Conservation (phyloP, 2,888 invertebrate genomes). For the Tenthredo notha region DNA sequence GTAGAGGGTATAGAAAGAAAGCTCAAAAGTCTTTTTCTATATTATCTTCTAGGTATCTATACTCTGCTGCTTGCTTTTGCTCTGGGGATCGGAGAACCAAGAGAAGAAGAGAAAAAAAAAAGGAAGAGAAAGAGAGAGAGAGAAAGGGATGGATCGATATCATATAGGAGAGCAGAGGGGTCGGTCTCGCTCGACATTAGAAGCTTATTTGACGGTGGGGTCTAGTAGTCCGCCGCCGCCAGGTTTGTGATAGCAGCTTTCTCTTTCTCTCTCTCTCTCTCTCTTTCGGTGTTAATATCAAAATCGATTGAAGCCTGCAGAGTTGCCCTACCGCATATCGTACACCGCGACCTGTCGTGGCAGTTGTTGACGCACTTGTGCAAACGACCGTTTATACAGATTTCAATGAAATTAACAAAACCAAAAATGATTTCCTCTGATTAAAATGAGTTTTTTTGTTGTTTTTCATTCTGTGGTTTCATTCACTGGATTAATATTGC, state of each 20-base stretch:
- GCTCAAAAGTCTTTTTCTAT: neutral
- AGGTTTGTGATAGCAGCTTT: conserved; percentile 34
- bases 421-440: neutral
- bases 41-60: conserved; percentile 7
- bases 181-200: conserved; percentile 25
- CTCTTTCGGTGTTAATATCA: conserved; percentile 34
- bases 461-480: neutral
- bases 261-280: neutral
- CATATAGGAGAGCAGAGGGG: conserved; percentile 30
- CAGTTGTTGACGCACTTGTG: neutral
- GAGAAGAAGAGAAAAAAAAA: neutral
- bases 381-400: neutral
- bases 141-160: conserved; percentile 28
- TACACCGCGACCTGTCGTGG: neutral
- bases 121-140: neutral
- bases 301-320: conserved; percentile 32
- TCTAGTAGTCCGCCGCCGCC: conserved; percentile 38
- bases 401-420: neutral
- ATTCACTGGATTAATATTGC: neutral
- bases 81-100: conserved; percentile 6
- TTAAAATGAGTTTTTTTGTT: too few relatives aligned
- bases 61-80: neutral
- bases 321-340: neutral
- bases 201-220: conserved; percentile 40
- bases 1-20: conserved; percentile 3